A percentile compares a stretch with the other conserved stretches of the same genome.
These are phyloP conservation scores for Mormyrus proboscirostris DNA, from an alignment of 2,797 vertebrate species.

Conservation along the genomic window DNA sequence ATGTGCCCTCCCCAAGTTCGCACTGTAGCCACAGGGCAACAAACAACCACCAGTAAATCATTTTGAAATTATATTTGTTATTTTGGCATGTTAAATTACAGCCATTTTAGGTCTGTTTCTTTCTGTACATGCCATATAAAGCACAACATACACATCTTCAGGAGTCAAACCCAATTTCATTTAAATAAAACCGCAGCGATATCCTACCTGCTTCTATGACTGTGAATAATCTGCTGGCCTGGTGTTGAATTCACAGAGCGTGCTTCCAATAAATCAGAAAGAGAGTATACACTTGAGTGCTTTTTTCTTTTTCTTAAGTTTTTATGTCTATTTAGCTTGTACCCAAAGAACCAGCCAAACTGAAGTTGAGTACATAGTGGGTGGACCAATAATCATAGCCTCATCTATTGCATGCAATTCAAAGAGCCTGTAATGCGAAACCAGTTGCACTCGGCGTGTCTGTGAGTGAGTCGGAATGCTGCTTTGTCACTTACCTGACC, in stretches of 20 bases:
- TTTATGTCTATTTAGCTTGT: not conserved
- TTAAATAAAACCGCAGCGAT: too few species aligned
- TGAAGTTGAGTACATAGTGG: not conserved
- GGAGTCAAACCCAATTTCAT: too few species aligned
- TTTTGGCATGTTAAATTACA: not conserved
- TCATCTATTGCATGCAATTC: not conserved
- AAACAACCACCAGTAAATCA: not conserved
- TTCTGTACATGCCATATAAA: not conserved
- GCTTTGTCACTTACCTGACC: not conserved
- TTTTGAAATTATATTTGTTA: not conserved
- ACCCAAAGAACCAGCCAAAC: not conserved
- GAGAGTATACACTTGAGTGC: too few species aligned
- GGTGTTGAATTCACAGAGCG: too few species aligned
- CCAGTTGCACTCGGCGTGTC: not conserved
- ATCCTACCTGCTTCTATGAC: too few species aligned
- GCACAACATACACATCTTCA: not conserved
- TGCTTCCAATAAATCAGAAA: too few species aligned
- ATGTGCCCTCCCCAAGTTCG: not conserved
- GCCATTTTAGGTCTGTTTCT: not conserved
- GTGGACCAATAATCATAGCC: not conserved
- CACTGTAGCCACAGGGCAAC: not conserved
- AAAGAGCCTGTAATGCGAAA: not conserved
- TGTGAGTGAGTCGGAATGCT: not conserved
- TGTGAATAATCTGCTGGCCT: too few species aligned
- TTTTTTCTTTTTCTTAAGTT: too few species aligned